phyloP scores from a whole-genome alignment of 2,888 invertebrate species.

The Ochropleura leucogaster region DNA sequence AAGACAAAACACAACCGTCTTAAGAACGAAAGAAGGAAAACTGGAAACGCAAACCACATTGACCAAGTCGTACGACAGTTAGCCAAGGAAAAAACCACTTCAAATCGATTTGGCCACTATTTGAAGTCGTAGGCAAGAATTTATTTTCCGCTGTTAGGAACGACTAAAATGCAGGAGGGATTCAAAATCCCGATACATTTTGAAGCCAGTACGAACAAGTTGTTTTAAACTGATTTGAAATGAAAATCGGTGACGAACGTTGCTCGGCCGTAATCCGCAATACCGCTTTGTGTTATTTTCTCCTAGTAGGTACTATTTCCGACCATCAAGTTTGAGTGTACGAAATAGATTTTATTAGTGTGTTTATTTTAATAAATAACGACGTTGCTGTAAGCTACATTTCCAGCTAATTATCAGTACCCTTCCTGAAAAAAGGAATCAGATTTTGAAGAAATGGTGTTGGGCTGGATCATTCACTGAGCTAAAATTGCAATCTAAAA shows the following conservation, averaged over 20 bases:
- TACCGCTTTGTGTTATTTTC: slow-evolving; percentile 28
- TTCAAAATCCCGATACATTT: slow-evolving; percentile 38
- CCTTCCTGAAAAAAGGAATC: not conserved
- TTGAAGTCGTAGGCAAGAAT: slow-evolving; percentile 14
- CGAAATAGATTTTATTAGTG: not conserved
- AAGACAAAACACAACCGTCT: not conserved
- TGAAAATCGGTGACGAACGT: slow-evolving; percentile 52
- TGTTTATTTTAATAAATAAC: not conserved
- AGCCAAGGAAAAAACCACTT: slow-evolving; percentile 16
- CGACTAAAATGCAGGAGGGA: slow-evolving; percentile 27
- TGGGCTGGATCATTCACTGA: not conserved
- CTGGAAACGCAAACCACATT: not conserved
- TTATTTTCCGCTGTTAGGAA: slow-evolving; percentile 25
- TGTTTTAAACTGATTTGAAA: slow-evolving; percentile 59
- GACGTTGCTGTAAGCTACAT: not conserved
- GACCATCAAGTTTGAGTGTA: slow-evolving; percentile 21
- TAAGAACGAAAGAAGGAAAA: not conserved
- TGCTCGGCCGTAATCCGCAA: slow-evolving; percentile 10
- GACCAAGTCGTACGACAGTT: not conserved
- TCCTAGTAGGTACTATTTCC: not conserved
- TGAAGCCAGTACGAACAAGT: slow-evolving; percentile 42
- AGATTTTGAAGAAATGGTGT: not conserved
- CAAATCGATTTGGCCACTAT: slow-evolving; percentile 21
- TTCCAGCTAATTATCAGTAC: not conserved
- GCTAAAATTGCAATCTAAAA: slow-evolving; percentile 11